Base-by-base conservation (phyloP, 2,888 invertebrate genomes). In the Escarpia spicata region DNA sequence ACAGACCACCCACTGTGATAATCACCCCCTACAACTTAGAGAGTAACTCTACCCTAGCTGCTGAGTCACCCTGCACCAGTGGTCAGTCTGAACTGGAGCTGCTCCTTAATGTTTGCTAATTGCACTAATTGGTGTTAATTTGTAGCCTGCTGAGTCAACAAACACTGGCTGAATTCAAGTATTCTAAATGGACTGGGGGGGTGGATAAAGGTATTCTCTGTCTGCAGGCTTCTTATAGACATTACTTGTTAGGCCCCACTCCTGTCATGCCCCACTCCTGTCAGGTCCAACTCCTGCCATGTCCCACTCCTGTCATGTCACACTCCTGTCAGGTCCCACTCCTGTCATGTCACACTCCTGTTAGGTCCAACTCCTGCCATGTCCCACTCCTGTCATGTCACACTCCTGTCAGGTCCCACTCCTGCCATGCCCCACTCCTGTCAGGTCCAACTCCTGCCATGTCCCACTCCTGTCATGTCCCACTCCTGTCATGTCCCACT, bases 1-100 rank as follows among this genome's bases (percentile, higher is more conserved):
- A 75, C 75, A 75, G 75, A 75, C 75, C 75, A 75, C 75, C 75
- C 75, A 75, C 75, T 26, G 75, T 75, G 75, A 75, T 75, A 75
- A 75, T 26, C 75, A 75, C 75, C 3, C 75, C 3, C 26, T 75
- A 75, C 19, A 75, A 75, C 75, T 26, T 75, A 26, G 19, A 3
- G 26, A 3, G 75, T 75, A 75, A 75, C 75, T 2, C 26, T 75
- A 75, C 75, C 75, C 75, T 37, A 37, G 37, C 37, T 75, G 75
- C 75, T 75, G 75, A 75, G 75, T 75, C 75, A 75, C 26, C 75
- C 75, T 75, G 75, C n/a, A 75, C 75, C 26, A 75, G 75, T 75
- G 75, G 75, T 75, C 75, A 75, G 6, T 75, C 75, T 75, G 26
- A 6, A 26, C 26, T 75, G 19, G 75, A 6, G n/a, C 75, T 26